Evolutionary conservation across 2,888 invertebrate species (phyloP).

Genomic region (Parnassius smintheus): DNA sequence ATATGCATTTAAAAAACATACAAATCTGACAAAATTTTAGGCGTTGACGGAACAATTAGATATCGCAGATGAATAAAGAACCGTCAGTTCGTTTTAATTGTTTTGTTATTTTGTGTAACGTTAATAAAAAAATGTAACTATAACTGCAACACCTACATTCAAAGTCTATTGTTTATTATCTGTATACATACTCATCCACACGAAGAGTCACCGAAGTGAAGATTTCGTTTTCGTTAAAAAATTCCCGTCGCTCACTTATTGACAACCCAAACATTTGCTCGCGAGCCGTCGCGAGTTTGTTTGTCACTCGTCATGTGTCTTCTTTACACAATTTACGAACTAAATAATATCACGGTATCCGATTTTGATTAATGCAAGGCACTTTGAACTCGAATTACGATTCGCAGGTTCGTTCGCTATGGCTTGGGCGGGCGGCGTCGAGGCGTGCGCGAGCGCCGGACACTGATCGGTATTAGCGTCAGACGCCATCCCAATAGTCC

Average conservation of each 20-base stretch:
- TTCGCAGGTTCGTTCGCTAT: conserved; percentile 26
- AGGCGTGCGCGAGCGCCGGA: conserved; percentile 73
- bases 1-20: too few relatives aligned
- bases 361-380: conserved; percentile 19
- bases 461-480: conserved; percentile 62
- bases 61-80: too few relatives aligned
- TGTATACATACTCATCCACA: conserved; percentile 43
- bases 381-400: conserved; percentile 15
- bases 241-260: conserved; percentile 50
- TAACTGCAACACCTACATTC: background rate
- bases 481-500: conserved; percentile 44
- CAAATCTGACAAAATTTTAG: too few relatives aligned
- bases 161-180: conserved; percentile 17
- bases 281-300: conserved; percentile 43
- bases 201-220: conserved; percentile 30
- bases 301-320: conserved; percentile 40
- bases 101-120: too few relatives aligned
- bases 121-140: background rate
- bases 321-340: conserved; percentile 40
- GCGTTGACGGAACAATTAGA: too few relatives aligned
- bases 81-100: too few relatives aligned
- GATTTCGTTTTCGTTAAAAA: conserved; percentile 43
- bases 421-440: conserved; percentile 67
- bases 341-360: conserved; percentile 23
- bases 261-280: conserved; percentile 65